Percentiles rank a stretch among this genome's conserved stretches.
These are phyloP conservation scores for Callospermophilus lateralis DNA, from an alignment of 2,113 vertebrate species.

Conservation along the genomic window DNA sequence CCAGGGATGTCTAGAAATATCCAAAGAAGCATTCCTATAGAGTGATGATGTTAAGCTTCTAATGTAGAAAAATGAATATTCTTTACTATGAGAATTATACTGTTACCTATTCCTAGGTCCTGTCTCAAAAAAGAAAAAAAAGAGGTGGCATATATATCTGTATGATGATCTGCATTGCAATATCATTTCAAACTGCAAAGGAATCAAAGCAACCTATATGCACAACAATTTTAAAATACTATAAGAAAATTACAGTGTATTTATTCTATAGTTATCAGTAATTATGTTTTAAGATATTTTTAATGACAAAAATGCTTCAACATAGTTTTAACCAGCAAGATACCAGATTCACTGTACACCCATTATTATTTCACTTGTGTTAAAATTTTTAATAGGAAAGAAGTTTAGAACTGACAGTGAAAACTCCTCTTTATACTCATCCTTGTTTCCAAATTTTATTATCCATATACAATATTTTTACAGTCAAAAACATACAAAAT, in stretches of 20 bases:
- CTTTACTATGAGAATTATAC: neutral
- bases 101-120: neutral
- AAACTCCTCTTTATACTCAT: neutral
- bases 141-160: neutral
- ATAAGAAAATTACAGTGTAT: neutral
- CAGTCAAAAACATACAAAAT: neutral
- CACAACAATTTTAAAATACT: neutral
- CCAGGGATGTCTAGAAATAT: neutral
- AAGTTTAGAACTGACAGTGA: neutral
- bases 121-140: neutral
- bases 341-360: neutral
- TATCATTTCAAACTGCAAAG: constrained; percentile 4
- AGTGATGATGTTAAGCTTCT: neutral
- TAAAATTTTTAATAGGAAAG: constrained; percentile 4
- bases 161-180: neutral
- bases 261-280: neutral
- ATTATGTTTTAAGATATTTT: neutral
- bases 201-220: neutral
- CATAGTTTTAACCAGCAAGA: constrained; percentile 32
- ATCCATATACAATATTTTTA: neutral
- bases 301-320: neutral
- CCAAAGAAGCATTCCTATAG: neutral
- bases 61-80: neutral
- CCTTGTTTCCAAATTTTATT: constrained; percentile 2
- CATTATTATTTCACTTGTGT: neutral